Evolutionary conservation across 1,140 invertebrate species (phyloP), one percentile per base, ranked within the genome.

Genomic region (Apis mellifera): DNA sequence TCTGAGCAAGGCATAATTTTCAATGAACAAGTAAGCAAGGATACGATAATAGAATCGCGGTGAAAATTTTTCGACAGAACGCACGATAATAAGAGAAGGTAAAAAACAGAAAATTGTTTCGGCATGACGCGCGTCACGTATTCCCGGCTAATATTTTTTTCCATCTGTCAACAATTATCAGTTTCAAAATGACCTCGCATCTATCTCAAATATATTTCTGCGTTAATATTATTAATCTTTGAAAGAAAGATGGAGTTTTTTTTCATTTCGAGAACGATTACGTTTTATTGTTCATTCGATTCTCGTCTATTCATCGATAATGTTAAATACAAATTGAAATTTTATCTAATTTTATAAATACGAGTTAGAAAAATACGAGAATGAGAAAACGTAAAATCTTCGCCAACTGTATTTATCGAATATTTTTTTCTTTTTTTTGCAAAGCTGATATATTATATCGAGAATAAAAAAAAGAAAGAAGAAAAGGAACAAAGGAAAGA

Each of bases 1-100:
- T 57, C n/a, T n/a, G n/a, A 50, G 48, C 57, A 21, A 74, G 26
- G 78, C 59, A 86, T 86, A 50, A 26, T 66, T 65, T 23, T 52
- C 60, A 72, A 87, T 83, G 86, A 86, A 59, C 77, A 83, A 86
- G 75, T 86, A 15, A 15, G n/a, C 48, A 2, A n/a, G 2, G 48
- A 11, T n/a, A 50, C 32, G 3, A 32, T 48, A 83, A 57, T 65
- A 60, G 57, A 15, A 72, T 26, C 62, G 15, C 21, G 4, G 15
- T 50, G 12, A 11, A 64, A 82, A 78, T 65, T 60, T 65, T 50
- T 65, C 0, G 42, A 3, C 52, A 42, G 7, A 42, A 1, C 48
- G 23, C 59, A 23, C 23, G 11, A 42, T 42, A 42, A 42, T 54
- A 48, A 71, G 50, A 50, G 64, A 82, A 52, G 69, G 60, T 82